Conservation (phyloP, 2,113 vertebrate species). For the Nothocercus julius region DNA sequence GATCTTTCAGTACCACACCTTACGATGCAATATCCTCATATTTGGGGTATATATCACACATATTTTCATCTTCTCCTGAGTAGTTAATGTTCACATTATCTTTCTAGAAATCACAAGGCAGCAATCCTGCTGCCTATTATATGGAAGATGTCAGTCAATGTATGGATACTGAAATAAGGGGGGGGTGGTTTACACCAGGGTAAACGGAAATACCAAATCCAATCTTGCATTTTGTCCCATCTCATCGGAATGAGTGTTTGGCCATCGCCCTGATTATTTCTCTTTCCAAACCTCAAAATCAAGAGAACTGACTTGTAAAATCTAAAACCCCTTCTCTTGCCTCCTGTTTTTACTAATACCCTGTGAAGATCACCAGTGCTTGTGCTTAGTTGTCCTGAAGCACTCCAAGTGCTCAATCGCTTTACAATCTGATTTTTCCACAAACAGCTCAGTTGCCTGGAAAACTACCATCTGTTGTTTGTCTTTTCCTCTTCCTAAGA, state of each 20-base stretch:
- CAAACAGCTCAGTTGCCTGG: background rate
- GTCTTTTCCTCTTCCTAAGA: background rate
- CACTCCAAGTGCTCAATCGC: background rate
- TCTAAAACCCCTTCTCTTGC: background rate
- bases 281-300: background rate
- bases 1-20: rapidly evolving
- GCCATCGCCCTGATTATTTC: background rate
- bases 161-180: background rate
- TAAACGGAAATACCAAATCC: background rate
- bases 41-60: too few relatives aligned
- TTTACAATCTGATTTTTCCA: background rate
- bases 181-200: background rate
- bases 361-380: background rate
- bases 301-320: background rate
- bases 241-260: background rate
- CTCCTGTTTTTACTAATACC: background rate
- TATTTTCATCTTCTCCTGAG: background rate
- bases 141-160: background rate
- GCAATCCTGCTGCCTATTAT: background rate
- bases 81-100: background rate
- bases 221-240: background rate
- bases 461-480: background rate
- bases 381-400: background rate
- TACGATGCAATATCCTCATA: background rate
- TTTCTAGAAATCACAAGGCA: background rate